A percentile compares a stretch with the other conserved stretches of the same genome.
These are phyloP conservation scores for Brachionus plicatilis DNA, from an alignment of 1,140 invertebrate genomes.

Conservation along the genomic window DNA sequence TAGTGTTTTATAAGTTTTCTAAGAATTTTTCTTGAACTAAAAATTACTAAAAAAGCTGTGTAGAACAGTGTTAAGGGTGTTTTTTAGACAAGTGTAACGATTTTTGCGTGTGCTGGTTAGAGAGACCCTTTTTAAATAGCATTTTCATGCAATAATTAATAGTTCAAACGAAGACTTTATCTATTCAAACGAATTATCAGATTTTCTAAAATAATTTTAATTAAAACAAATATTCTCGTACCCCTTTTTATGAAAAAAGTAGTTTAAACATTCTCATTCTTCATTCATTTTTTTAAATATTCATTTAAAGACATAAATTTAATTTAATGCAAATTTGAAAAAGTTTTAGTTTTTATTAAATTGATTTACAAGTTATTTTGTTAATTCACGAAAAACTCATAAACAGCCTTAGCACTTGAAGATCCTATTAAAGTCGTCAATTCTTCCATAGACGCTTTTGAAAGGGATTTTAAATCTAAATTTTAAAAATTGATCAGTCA, in stretches of 20 bases:
- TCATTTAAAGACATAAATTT: neutral
- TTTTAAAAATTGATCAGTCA: neutral
- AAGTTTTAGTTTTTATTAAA: neutral
- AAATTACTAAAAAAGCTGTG: too few relatives aligned
- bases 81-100: too few relatives aligned
- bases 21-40: too few relatives aligned
- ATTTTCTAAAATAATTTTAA: neutral
- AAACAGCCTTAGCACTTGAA: neutral
- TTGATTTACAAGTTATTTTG: neutral
- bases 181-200: neutral
- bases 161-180: too few relatives aligned
- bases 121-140: too few relatives aligned
- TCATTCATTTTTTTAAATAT: too few relatives aligned
- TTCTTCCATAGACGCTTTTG: neutral
- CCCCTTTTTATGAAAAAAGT: too few relatives aligned
- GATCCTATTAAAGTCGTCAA: neutral
- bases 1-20: too few relatives aligned
- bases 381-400: constrained; percentile 12
- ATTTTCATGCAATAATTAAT: too few relatives aligned
- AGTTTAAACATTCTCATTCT: too few relatives aligned
- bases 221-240: neutral
- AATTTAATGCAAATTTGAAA: neutral
- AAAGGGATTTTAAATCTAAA: constrained; percentile 23
- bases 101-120: too few relatives aligned
- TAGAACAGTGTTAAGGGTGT: too few relatives aligned